Base-by-base conservation (phyloP, 2,113 vertebrate genomes). In the Pelmatolapia mariae region DNA sequence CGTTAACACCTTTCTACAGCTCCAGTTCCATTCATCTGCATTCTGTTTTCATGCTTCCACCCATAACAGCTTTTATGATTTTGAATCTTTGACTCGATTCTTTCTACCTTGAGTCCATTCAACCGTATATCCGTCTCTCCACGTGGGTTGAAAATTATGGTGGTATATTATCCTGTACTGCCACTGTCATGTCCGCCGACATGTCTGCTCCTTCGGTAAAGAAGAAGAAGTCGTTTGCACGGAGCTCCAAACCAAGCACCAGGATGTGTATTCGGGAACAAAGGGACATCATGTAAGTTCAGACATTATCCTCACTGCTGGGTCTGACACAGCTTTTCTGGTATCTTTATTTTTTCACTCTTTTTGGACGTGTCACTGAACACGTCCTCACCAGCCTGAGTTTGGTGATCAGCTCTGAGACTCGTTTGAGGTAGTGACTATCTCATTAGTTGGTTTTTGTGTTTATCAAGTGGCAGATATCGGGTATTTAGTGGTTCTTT, bases 251-350 rank as follows among this genome's bases (percentile, higher is more conserved):
- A 40, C 86, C 85, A 0, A 91, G 66, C 9, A 18, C 73, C 80
- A 95, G 53, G 92, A 95, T 95, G 85, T 93, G 95, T 71, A 68
- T 93, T 54, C 86, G 71, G 87, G 94, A 95, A 38, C 92, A 90
- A 33, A 90, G 90, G 53, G 80, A 89, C 19, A 4, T 56, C 86
- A 83, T 92, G 96, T 96, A 91, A 96, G 96, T 95, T n/a, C 10
- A 12, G 29, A n/a, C 7, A 31, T 76, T 33, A 13, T 57, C 36
- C 6, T 40, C 45, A 18, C 7, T 63, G 7, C 4, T 83, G 40
- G 81, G 19, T 19, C 15, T 29, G 31, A 45, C 18, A 5, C 3
- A 26, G 5, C 36, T 43, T 29, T 3, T 78, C 8, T 22, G 5
- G 5, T 85, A 38, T 57, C 11, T n/a, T 36, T 5, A 6, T 57